phyloP scores from a whole-genome alignment of 2,888 invertebrate species.

The Brenthis ino region DNA sequence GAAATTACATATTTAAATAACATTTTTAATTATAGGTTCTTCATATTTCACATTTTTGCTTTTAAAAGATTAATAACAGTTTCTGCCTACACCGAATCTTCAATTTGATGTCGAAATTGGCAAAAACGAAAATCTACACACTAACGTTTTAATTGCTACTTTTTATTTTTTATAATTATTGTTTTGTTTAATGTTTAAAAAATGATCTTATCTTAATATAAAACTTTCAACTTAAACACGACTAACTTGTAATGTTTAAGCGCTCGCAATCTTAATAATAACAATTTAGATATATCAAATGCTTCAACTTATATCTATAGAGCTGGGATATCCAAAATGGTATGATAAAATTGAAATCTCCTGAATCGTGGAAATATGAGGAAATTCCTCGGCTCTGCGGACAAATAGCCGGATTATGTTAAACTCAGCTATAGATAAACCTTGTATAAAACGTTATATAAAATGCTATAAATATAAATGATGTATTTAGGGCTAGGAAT shows the following conservation, averaged over 20 bases:
- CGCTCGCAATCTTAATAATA: neutral
- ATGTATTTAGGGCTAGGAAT: neutral
- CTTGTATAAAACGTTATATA: constrained; percentile 7
- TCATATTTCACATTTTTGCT: no score
- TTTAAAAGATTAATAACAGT: no score
- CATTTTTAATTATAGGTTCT: no score
- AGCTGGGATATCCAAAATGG: constrained; percentile 33
- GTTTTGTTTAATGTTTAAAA: neutral
- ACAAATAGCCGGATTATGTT: constrained; percentile 49
- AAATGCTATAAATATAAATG: constrained; percentile 2
- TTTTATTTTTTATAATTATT: no score
- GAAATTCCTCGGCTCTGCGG: constrained; percentile 39
- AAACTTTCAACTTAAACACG: neutral
- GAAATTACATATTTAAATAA: no score
- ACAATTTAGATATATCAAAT: neutral
- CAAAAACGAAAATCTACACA: no score
- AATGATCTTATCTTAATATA: neutral
- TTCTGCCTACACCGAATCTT: no score
- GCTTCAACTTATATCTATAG: constrained; percentile 25
- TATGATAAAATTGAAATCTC: constrained; percentile 47
- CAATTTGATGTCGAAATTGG: no score
- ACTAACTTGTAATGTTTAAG: neutral
- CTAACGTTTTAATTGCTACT: no score
- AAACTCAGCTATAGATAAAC: constrained; percentile 38
- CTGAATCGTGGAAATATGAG: constrained; percentile 46